phyloP scores from a whole-genome alignment of 2,113 vertebrate species.

The Dasyprocta punctata region DNA sequence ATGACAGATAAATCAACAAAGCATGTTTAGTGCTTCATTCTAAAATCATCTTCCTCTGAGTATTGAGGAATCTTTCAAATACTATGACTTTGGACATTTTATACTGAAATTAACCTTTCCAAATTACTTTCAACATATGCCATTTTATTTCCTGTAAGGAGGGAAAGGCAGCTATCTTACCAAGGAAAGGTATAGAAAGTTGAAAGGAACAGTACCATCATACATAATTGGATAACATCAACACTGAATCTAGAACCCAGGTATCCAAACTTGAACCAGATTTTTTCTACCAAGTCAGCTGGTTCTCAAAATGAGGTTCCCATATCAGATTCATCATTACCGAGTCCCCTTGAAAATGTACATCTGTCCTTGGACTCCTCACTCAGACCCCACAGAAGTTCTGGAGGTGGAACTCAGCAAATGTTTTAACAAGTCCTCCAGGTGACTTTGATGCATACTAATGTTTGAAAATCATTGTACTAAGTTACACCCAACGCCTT shows the following conservation, averaged over 20 bases:
- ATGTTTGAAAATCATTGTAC: neutral
- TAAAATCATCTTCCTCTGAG: neutral
- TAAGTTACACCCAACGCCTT: neutral
- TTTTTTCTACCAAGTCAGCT: neutral
- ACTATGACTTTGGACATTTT: neutral
- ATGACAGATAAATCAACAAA: constrained; percentile 14
- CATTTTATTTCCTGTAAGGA: neutral
- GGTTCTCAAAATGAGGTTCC: neutral
- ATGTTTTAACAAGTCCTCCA: neutral
- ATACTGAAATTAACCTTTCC: constrained; percentile 26
- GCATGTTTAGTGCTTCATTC: constrained; percentile 31
- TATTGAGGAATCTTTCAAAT: constrained; percentile 34
- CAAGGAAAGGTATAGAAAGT: neutral
- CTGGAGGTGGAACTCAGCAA: neutral
- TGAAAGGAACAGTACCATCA: neutral
- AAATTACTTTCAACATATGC: constrained; percentile 42
- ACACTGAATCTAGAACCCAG: neutral
- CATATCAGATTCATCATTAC: neutral
- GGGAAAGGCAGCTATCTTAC: neutral
- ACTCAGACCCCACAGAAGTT: neutral
- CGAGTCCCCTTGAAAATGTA: neutral
- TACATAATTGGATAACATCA: neutral
- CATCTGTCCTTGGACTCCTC: neutral
- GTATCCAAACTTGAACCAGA: neutral
- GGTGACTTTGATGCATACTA: neutral